A percentile compares a stretch with the other conserved stretches of the same genome.
Conservation (phyloP, 2,797 vertebrate genomes). For the Sebastes oblongus region DNA sequence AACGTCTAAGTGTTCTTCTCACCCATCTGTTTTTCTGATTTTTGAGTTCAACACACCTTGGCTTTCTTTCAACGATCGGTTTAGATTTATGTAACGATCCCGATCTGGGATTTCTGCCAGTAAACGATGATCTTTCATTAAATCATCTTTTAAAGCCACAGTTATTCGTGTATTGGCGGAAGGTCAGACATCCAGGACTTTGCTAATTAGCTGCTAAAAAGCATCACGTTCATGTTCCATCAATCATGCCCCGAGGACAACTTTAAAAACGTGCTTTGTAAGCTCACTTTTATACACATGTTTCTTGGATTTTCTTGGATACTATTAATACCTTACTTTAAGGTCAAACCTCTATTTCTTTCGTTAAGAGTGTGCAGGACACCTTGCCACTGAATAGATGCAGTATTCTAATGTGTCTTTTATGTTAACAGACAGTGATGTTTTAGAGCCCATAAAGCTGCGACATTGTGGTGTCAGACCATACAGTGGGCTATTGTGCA, state of each 20-base stretch:
- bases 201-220: conserved; percentile 7
- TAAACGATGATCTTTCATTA: conserved; percentile 19
- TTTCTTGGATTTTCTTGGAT: neutral
- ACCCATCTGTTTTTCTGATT: neutral
- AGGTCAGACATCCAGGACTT: conserved; percentile 19
- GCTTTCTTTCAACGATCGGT: conserved; percentile 13
- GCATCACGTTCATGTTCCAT: neutral
- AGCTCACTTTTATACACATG: neutral
- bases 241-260: neutral
- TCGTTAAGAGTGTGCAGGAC: neutral
- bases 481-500: neutral
- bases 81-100: conserved; percentile 2
- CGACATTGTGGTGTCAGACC: neutral
- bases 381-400: neutral
- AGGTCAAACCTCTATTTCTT: neutral
- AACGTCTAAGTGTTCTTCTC: neutral
- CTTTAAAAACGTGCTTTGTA: neutral
- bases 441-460: conserved; percentile 15
- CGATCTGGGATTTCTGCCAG: conserved; percentile 30
- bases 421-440: neutral
- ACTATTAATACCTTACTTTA: neutral
- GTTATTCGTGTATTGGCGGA: neutral
- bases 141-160: neutral
- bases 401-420: neutral
- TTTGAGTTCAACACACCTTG: neutral